phyloP scores from a whole-genome alignment of 1,140 invertebrate species.

The Orussus abietinus region DNA sequence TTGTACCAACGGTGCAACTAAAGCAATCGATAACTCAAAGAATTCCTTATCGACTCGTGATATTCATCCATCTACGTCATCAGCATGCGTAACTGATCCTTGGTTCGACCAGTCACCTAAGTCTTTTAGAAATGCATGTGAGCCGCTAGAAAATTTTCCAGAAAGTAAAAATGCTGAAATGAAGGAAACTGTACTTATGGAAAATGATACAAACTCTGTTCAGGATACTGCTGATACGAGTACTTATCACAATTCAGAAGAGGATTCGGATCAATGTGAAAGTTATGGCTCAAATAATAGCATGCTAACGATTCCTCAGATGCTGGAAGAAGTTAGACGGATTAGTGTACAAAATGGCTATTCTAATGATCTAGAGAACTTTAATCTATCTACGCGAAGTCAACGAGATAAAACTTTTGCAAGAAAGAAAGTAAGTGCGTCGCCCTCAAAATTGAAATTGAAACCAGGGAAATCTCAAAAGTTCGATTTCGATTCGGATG shows the following conservation, averaged over 20 bases:
- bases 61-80: not conserved
- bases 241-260: conserved; percentile 3
- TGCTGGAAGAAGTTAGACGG: not conserved
- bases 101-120: too few species aligned
- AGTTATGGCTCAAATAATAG: not conserved
- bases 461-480: not conserved
- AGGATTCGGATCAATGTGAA: conserved; percentile 13
- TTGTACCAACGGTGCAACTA: conserved; percentile 8
- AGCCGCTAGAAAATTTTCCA: conserved; percentile 11
- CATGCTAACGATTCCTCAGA: not conserved
- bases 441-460: not conserved
- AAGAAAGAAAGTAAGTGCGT: conserved; percentile 6
- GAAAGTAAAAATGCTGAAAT: conserved; percentile 10
- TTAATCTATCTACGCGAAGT: conserved; percentile 1
- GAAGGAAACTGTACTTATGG: conserved; percentile 1
- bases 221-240: not conserved
- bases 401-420: not conserved
- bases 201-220: not conserved
- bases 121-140: conserved; percentile 4
- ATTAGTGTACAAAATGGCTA: too few species aligned
- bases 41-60: not conserved
- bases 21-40: conserved; percentile 7
- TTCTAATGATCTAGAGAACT: not conserved
- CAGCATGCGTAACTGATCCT: not conserved
- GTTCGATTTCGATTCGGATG: conserved; percentile 21